phyloP scores from a whole-genome alignment of 2,113 vertebrate genomes.

The Ptyas mucosa region DNA sequence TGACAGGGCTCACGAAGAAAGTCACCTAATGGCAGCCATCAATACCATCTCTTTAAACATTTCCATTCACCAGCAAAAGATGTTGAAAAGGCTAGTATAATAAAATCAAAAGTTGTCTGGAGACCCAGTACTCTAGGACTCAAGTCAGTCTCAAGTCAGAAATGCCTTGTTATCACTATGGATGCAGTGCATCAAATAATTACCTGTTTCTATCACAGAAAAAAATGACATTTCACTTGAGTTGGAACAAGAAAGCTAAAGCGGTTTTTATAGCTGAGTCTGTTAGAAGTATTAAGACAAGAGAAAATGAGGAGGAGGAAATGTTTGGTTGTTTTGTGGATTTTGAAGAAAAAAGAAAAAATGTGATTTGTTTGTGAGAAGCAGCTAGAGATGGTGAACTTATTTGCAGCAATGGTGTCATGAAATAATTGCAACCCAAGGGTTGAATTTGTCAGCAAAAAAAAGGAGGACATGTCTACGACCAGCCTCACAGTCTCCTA shows the following conservation, averaged over 20 bases:
- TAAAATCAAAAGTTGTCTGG: background rate
- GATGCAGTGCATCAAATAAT: background rate
- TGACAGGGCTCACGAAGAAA: background rate
- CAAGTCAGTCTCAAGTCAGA: background rate
- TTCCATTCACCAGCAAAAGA: background rate
- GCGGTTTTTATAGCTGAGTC: background rate
- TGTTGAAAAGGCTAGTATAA: background rate
- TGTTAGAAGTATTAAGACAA: background rate
- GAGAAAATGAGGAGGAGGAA: background rate
- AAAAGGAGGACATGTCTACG: background rate
- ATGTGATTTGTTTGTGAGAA: background rate
- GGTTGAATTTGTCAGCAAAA: background rate
- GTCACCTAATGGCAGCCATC: background rate
- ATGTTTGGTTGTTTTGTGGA: background rate
- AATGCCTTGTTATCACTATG: background rate
- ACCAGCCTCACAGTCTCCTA: background rate
- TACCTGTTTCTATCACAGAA: background rate
- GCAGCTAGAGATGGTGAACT: background rate
- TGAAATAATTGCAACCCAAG: background rate
- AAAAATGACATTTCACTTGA: background rate
- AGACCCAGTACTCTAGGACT: background rate
- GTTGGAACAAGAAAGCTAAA: background rate
- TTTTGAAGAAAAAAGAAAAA: background rate
- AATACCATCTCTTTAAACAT: background rate
- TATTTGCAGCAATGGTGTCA: background rate